These are phyloP conservation scores for Acleris emargana DNA, from an alignment of 2,888 invertebrate genomes.

Conservation along the genomic window DNA sequence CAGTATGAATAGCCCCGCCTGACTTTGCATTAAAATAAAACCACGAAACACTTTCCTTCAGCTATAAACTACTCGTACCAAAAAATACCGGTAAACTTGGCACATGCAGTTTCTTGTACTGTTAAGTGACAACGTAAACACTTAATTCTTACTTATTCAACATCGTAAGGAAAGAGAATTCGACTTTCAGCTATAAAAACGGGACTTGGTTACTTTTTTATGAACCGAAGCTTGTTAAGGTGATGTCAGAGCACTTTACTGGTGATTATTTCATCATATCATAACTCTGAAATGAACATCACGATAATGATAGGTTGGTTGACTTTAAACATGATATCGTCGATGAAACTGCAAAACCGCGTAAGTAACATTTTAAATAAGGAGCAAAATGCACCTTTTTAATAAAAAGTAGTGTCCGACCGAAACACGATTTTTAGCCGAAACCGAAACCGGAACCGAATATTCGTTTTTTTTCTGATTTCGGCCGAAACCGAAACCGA, in stretches of 20 bases:
- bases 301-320: slow-evolving; percentile 16
- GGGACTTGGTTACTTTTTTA: slow-evolving; percentile 11
- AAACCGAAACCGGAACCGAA: too few species aligned
- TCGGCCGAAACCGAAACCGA: too few species aligned
- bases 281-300: slow-evolving; percentile 10
- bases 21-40: too few species aligned
- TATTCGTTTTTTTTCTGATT: too few species aligned
- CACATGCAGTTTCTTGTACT: neutral
- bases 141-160: slow-evolving; percentile 1
- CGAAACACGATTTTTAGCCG: too few species aligned
- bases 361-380: too few species aligned
- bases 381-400: too few species aligned
- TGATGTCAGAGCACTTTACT: slow-evolving; percentile 22
- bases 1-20: too few species aligned
- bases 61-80: neutral
- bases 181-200: slow-evolving; percentile 6
- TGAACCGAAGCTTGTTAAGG: slow-evolving; percentile 3
- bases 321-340: neutral
- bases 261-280: slow-evolving; percentile 26
- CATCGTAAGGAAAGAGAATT: slow-evolving; percentile 3
- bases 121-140: neutral
- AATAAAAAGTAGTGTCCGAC: too few species aligned
- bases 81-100: neutral
- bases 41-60: too few species aligned
- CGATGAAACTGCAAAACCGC: too few species aligned